phyloP scores from a whole-genome alignment of 2,888 invertebrate genomes.

The Miltochrista miniata region DNA sequence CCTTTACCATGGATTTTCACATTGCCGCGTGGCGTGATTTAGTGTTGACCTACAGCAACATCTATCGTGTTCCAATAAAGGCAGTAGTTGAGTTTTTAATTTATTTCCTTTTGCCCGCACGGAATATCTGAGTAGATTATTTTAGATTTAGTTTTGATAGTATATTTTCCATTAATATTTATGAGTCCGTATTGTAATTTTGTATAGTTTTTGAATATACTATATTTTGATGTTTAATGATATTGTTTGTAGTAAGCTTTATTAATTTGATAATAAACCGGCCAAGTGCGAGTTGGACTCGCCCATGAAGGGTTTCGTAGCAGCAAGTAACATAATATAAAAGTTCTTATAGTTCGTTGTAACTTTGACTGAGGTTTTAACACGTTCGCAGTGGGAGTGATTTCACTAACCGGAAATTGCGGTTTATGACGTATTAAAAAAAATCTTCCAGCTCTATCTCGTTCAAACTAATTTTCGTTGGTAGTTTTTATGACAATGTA shows the following conservation, averaged over 20 bases:
- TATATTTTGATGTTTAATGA: neutral
- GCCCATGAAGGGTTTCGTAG: too few relatives aligned
- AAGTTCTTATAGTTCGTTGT: too few relatives aligned
- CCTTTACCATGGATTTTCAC: conserved; percentile 51
- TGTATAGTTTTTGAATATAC: neutral
- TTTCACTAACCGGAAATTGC: too few relatives aligned
- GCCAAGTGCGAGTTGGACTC: too few relatives aligned
- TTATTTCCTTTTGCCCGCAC: conserved; percentile 28
- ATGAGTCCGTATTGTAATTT: neutral
- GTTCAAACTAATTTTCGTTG: too few relatives aligned
- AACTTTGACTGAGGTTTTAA: too few relatives aligned
- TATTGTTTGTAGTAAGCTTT: neutral
- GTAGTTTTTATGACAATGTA: too few relatives aligned
- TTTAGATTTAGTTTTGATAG: conserved; percentile 23
- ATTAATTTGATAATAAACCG: too few relatives aligned
- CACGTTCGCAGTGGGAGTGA: too few relatives aligned
- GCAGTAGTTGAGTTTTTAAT: conserved; percentile 37
- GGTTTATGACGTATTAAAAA: too few relatives aligned
- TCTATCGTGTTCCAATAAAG: conserved; percentile 43
- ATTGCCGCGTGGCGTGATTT: conserved; percentile 38
- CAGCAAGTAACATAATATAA: too few relatives aligned
- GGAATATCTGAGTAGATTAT: conserved; percentile 28
- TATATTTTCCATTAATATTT: conserved; percentile 2
- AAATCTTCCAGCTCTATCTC: too few relatives aligned
- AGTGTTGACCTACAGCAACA: conserved; percentile 30